These are phyloP conservation scores for Glaucidium brasilianum DNA, from an alignment of 2,113 vertebrate genomes.

Conservation along the genomic window DNA sequence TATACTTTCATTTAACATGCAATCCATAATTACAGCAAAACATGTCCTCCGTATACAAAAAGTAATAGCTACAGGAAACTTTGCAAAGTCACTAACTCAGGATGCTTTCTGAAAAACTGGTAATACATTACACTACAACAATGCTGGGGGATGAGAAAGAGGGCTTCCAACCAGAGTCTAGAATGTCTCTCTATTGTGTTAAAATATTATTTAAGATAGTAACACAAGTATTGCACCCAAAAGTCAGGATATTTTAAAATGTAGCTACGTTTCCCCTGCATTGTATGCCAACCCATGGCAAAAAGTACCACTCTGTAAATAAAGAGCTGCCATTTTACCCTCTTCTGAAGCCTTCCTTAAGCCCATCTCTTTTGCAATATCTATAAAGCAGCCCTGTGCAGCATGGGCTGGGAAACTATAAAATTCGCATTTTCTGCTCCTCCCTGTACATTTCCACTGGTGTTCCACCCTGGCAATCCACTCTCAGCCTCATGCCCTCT, in stretches of 20 bases:
- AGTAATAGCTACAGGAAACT: neutral
- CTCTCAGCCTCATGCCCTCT: neutral
- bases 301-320: neutral
- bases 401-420: neutral
- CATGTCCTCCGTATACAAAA: neutral
- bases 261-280: neutral
- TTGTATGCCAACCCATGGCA: neutral
- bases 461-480: neutral
- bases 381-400: neutral
- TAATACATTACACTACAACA: neutral
- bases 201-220: neutral
- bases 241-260: neutral
- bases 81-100: neutral
- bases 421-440: neutral
- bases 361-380: neutral
- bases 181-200: neutral
- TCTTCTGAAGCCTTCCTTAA: neutral
- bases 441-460: neutral
- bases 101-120: neutral
- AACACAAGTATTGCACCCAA: neutral
- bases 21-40: neutral
- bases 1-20: neutral
- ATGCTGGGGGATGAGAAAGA: neutral
- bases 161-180: neutral
- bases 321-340: neutral